These are phyloP conservation scores for Papilio polyxenes DNA, from an alignment of 1,140 invertebrate species.

Conservation along the genomic window DNA sequence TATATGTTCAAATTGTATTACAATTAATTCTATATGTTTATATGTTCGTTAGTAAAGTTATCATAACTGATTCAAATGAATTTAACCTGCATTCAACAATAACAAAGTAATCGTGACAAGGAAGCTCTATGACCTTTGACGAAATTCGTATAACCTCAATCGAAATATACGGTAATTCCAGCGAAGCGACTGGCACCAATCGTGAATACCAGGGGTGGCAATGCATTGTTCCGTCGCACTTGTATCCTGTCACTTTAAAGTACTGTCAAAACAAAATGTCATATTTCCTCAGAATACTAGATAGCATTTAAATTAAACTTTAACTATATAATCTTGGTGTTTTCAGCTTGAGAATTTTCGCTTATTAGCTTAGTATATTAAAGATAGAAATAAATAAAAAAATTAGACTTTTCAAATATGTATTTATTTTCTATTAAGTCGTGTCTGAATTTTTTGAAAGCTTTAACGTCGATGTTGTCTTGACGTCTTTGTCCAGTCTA, in stretches of 20 bases:
- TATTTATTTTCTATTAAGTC: too few species aligned
- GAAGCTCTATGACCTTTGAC: conserved; percentile 20
- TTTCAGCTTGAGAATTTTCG: too few species aligned
- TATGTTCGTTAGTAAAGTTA: not conserved
- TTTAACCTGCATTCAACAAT: not conserved
- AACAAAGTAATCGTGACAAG: conserved; percentile 9
- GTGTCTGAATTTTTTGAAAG: too few species aligned
- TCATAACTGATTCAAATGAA: not conserved
- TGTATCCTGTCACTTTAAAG: not conserved
- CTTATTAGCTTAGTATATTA: too few species aligned
- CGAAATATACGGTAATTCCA: not conserved
- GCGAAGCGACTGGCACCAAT: conserved; percentile 1
- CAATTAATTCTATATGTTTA: not conserved
- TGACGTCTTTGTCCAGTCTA: too few species aligned
- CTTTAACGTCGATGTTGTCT: too few species aligned
- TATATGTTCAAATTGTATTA: too few species aligned
- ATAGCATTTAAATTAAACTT: too few species aligned
- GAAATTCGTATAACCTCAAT: conserved; percentile 19
- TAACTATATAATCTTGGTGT: too few species aligned
- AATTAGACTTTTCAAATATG: too few species aligned
- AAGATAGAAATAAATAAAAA: too few species aligned
- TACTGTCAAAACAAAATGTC: not conserved
- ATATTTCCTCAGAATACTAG: too few species aligned
- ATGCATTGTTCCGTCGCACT: not conserved
- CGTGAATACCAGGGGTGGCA: conserved; percentile 1